A percentile compares a stretch with the other conserved stretches of the same genome.
Conservation (phyloP, 2,888 invertebrate species). For the Patella pellucida region DNA sequence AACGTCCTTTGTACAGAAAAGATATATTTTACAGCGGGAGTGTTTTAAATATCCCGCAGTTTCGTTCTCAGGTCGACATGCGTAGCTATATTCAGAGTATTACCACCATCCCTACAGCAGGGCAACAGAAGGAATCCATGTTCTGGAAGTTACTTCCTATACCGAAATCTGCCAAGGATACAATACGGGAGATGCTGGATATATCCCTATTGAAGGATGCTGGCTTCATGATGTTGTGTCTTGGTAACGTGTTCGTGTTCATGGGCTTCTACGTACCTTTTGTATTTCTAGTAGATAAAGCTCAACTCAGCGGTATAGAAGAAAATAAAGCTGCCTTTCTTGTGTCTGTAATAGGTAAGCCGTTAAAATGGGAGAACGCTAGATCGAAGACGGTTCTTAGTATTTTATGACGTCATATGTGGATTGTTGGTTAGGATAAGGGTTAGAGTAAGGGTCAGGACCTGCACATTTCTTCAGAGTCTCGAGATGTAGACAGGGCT, state of each 20-base stretch:
- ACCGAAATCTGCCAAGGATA: constrained; percentile 69
- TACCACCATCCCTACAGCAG: constrained; percentile 81
- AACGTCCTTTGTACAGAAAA: constrained; percentile 89
- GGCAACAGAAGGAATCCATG: constrained; percentile 40
- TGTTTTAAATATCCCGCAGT: constrained; percentile 86
- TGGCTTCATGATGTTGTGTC: constrained; percentile 90
- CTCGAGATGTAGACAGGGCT: too few relatives aligned
- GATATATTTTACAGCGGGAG: constrained; percentile 99
- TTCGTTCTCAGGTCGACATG: constrained; percentile 91
- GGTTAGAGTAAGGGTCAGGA: too few relatives aligned
- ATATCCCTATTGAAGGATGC: constrained; percentile 88
- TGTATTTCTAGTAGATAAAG: constrained; percentile 52
- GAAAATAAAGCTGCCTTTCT: constrained; percentile 72
- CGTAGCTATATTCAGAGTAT: constrained; percentile 92
- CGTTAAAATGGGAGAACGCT: background rate
- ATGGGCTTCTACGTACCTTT: constrained; percentile 62
- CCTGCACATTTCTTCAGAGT: too few relatives aligned
- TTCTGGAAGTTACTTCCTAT: constrained; percentile 52
- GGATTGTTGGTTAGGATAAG: too few relatives aligned
- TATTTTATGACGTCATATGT: too few relatives aligned
- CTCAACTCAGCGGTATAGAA: constrained; percentile 41
- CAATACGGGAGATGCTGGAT: constrained; percentile 89
- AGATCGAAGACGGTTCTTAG: too few relatives aligned
- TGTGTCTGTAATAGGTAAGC: constrained; percentile 68
- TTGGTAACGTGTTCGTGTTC: constrained; percentile 79